Conservation (phyloP, 2,888 invertebrate genomes). For the Ophion slaviceki region DNA sequence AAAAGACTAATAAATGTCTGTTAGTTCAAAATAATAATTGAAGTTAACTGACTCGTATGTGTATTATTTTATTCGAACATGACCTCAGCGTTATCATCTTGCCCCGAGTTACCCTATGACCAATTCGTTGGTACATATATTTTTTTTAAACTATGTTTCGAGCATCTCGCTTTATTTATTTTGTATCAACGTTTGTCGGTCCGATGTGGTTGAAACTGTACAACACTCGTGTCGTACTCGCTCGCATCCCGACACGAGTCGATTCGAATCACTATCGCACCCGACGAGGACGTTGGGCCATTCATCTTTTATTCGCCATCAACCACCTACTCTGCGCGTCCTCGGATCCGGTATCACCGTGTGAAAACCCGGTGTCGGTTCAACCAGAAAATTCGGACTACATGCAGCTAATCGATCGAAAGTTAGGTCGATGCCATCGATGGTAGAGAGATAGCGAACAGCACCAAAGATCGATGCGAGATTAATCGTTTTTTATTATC, state of each 20-base stretch:
- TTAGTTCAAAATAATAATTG: too few relatives aligned
- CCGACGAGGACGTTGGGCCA: slow-evolving; percentile 44
- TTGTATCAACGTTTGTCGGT: too few relatives aligned
- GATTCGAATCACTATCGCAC: not conserved
- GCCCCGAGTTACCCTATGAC: too few relatives aligned
- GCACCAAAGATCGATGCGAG: slow-evolving; percentile 41
- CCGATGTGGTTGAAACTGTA: not conserved
- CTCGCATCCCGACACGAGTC: not conserved
- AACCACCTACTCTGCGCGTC: slow-evolving; percentile 4
- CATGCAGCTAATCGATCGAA: not conserved
- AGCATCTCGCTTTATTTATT: too few relatives aligned
- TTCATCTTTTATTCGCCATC: slow-evolving; percentile 56
- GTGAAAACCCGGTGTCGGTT: not conserved
- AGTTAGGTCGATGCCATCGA: slow-evolving; percentile 18
- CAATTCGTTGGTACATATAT: too few relatives aligned
- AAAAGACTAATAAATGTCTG: too few relatives aligned
- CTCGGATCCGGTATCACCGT: not conserved
- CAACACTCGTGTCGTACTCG: not conserved
- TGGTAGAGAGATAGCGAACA: slow-evolving; percentile 54
- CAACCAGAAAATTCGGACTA: slow-evolving; percentile 17
- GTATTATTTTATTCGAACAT: too few relatives aligned
- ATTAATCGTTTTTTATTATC: slow-evolving; percentile 50
- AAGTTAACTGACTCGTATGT: too few relatives aligned
- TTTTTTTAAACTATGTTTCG: too few relatives aligned
- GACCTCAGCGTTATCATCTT: too few relatives aligned